Evolutionary conservation across 2,888 invertebrate genomes (phyloP).

Genomic region (Slavum lentiscoides): DNA sequence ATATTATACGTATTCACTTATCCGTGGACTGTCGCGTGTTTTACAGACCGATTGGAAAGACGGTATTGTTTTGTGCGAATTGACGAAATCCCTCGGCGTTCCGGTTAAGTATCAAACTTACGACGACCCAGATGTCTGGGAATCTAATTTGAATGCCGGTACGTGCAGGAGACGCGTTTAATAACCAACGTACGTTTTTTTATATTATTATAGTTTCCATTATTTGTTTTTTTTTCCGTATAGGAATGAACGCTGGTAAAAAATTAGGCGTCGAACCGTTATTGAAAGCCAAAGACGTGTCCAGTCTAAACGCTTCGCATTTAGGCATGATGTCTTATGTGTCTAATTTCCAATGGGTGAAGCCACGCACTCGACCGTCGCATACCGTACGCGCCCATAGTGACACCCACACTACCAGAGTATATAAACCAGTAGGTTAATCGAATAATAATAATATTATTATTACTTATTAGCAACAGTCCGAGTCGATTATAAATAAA

Average conservation of each 20-base stretch:
- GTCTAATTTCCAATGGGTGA: constrained; percentile 87
- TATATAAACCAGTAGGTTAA: constrained; percentile 77
- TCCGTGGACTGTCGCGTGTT: constrained; percentile 12
- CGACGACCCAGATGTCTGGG: constrained; percentile 77
- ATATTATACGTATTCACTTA: not conserved
- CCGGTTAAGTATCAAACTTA: constrained; percentile 62
- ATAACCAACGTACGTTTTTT: not conserved
- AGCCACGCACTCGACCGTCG: constrained; percentile 79
- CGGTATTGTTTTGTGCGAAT: constrained; percentile 82
- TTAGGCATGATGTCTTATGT: constrained; percentile 97
- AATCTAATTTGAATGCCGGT: constrained; percentile 78
- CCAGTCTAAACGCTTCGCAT: constrained; percentile 92
- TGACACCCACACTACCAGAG: constrained; percentile 81
- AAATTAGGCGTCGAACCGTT: constrained; percentile 84
- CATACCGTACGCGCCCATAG: constrained; percentile 79
- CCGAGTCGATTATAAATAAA: too few relatives aligned
- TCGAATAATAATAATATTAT: not conserved
- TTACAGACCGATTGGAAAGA: constrained; percentile 95
- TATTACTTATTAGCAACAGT: too few relatives aligned
- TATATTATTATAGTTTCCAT: not conserved
- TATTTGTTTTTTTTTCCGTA: constrained; percentile 1
- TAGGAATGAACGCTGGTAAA: constrained; percentile 68
- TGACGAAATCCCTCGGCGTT: constrained; percentile 88
- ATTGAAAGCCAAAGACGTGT: constrained; percentile 90
- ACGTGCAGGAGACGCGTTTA: constrained; percentile 54